Conservation (phyloP, 2,113 vertebrate species). For the Notarius quadriscutis region DNA sequence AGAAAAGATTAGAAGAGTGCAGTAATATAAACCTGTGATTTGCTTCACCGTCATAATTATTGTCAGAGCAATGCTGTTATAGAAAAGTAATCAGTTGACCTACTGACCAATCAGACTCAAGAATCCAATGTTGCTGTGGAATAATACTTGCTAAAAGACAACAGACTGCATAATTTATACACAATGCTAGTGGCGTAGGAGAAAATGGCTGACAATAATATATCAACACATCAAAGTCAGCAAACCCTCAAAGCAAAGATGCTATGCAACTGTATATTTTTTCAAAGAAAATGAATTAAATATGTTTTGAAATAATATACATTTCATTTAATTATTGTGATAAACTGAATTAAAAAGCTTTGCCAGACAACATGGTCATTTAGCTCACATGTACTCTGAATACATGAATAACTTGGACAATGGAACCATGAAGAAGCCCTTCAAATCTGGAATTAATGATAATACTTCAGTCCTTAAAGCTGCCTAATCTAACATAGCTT, state of each 20-base stretch:
- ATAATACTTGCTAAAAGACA: background rate
- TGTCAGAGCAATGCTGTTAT: no score
- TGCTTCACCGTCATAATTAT: background rate
- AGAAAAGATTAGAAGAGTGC: background rate
- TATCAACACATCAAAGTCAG: background rate
- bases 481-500: constrained; percentile 1
- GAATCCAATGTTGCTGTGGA: background rate
- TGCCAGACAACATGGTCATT: background rate
- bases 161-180: background rate
- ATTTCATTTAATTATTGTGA: background rate
- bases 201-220: background rate
- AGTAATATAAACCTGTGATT: background rate
- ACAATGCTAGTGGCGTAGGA: background rate
- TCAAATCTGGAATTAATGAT: constrained; percentile 11
- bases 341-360: background rate
- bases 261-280: background rate
- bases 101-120: background rate
- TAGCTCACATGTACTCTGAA: background rate
- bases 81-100: background rate
- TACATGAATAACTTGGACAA: constrained; percentile 8
- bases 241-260: background rate
- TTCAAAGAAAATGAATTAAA: background rate
- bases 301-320: background rate
- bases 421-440: constrained; percentile 5
- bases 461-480: constrained; percentile 29